A percentile compares a stretch with the other conserved stretches of the same genome.
phyloP scores from a whole-genome alignment of 2,888 invertebrate species.

The Pseudoips prasinana region DNA sequence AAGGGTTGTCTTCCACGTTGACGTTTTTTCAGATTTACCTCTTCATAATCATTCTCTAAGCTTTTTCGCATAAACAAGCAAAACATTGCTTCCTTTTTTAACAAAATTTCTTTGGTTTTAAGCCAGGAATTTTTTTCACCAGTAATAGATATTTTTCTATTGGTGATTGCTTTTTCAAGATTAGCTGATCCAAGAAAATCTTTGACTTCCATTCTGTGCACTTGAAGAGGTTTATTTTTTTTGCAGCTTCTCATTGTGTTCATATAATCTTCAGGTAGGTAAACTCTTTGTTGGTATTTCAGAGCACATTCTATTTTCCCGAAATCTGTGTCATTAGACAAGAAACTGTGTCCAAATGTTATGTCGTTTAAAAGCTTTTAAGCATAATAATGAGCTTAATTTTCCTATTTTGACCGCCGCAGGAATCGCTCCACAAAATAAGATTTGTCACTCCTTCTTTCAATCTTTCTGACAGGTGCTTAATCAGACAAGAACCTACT shows the following conservation, averaged over 20 bases:
- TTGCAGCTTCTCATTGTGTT: constrained; percentile 14
- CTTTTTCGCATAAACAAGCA: constrained; percentile 5
- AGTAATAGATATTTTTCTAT: constrained; percentile 13
- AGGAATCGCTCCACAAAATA: constrained; percentile 16
- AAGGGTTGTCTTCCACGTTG: constrained; percentile 3
- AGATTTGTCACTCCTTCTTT: constrained; percentile 8
- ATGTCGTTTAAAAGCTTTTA: too few species aligned
- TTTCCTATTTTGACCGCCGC: constrained; percentile 16
- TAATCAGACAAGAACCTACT: constrained; percentile 17
- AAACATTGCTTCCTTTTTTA: constrained; percentile 6
- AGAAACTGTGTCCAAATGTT: constrained; percentile 11
- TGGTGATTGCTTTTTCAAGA: constrained; percentile 11
- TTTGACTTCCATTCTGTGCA: constrained; percentile 14
- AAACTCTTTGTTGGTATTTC: constrained; percentile 17
- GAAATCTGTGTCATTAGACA: constrained; percentile 18
- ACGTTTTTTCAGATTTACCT: constrained; percentile 8
- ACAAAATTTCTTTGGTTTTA: constrained; percentile 8
- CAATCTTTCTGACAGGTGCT: constrained; percentile 9
- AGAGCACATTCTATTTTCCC: constrained; percentile 15
- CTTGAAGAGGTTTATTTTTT: constrained; percentile 18
- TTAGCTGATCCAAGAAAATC: constrained; percentile 12
- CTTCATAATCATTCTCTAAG: constrained; percentile 3
- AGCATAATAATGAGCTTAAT: constrained; percentile 17
- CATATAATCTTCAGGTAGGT: constrained; percentile 16
- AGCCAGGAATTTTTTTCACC: constrained; percentile 12